Base-by-base conservation (phyloP, 2,888 invertebrate species). In the Diarsia rubi region DNA sequence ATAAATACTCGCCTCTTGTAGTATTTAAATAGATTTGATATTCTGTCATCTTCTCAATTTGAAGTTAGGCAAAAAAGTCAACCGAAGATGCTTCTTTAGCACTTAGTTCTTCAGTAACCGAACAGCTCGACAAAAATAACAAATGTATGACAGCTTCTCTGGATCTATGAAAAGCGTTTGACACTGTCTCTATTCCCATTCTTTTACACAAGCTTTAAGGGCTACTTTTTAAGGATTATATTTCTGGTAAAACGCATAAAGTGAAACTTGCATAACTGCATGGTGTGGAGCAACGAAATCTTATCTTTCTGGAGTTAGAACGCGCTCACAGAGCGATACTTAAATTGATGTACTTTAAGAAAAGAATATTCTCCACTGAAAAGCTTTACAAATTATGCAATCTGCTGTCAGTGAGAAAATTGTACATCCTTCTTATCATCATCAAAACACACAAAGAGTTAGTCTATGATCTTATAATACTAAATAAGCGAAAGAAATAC, bases 1-100 rank as follows among this genome's bases (percentile, higher is more conserved):
- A 45, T 45, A 45, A 16, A 16, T 45, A 45, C 45, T 45, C 45
- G 16, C 45, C 45, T 45, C 54, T 54, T 54, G 24, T 24, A 54
- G n/a, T 54, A 24, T n/a, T 24, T 54, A 54, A 24, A 54, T 24
- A 54, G 12, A 24, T 54, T 54, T n/a, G 24, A 54, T 54, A 54
- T 54, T 54, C n/a, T 54, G 54, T 54, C 54, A n/a, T 14, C 12
- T 54, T 54, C 24, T 54, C 54, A 54, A 54, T 54, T 54, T 54
- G 54, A 12, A 54, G 24, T 54, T 54, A 54, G 54, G n/a, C 54
- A 54, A 54, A 54, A 24, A 54, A 54, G 54, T 54, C 54, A 24
- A 52, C 52, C n/a, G n/a, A 52, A 52, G 52, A 52, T 52, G 52
- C 52, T 52, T n/a, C n/a, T n/a, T 11, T 52, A 52, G 52, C 52